Conservation (phyloP, 2,888 invertebrate species). For the Caenorhabditis panamensis region DNA sequence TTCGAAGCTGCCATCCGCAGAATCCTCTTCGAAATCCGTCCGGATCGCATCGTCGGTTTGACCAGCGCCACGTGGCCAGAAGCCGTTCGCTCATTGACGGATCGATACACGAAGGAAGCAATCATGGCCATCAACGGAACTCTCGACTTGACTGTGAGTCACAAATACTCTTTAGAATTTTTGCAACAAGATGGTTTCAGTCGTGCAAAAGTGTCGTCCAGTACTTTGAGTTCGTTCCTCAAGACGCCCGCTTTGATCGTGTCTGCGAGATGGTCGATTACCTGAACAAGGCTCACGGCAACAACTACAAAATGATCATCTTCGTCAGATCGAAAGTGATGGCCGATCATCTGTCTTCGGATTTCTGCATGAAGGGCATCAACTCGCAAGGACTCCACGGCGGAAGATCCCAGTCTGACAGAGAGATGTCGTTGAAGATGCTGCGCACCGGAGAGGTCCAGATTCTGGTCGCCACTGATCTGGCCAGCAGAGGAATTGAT, state of each 20-base stretch:
- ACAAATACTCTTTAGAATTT: neutral
- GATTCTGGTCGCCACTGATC: constrained; percentile 94
- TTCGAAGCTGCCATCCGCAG: constrained; percentile 86
- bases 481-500: constrained; percentile 94
- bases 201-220: constrained; percentile 93
- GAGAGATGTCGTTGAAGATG: constrained; percentile 86
- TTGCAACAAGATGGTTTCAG: too few species aligned
- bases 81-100: constrained; percentile 90
- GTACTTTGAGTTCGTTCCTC: constrained; percentile 87
- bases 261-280: constrained; percentile 60
- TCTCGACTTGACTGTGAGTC: constrained; percentile 87
- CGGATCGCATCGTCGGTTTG: constrained; percentile 95
- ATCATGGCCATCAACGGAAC: constrained; percentile 91
- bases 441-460: constrained; percentile 86
- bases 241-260: constrained; percentile 55
- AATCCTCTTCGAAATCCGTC: constrained; percentile 88
- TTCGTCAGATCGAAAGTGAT: constrained; percentile 90
- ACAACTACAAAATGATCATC: constrained; percentile 90
- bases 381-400: constrained; percentile 91
- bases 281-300: constrained; percentile 86
- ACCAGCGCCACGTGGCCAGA: constrained; percentile 96
- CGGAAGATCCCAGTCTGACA: constrained; percentile 87
- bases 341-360: constrained; percentile 90
- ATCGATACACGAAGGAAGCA: constrained; percentile 91
- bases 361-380: constrained; percentile 87